Evolutionary conservation across 2,888 invertebrate genomes (phyloP).

Genomic region (Andrena praecox): DNA sequence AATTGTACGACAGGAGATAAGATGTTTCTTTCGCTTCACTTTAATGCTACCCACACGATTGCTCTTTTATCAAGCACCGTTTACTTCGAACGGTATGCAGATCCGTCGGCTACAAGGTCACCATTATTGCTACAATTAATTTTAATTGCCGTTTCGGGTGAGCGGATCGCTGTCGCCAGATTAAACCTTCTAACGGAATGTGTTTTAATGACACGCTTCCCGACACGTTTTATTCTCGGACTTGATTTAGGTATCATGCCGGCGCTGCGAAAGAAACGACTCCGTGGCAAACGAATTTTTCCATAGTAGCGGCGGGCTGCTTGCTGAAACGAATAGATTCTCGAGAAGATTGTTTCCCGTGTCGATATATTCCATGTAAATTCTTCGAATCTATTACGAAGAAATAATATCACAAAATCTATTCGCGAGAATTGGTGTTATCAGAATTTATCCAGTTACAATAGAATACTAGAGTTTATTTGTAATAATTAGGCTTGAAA

Average conservation of each 20-base stretch:
- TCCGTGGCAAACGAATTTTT: background rate
- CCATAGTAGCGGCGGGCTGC: background rate
- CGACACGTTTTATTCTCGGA: background rate
- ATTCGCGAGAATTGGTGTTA: background rate
- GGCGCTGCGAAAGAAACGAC: background rate
- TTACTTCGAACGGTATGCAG: slow-evolving; percentile 44
- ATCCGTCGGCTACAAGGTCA: slow-evolving; percentile 39
- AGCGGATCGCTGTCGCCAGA: slow-evolving; percentile 17
- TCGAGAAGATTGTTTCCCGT: background rate
- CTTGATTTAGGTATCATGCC: slow-evolving; percentile 6
- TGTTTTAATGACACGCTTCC: slow-evolving; percentile 19
- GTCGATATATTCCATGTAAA: background rate
- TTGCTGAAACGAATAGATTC: background rate
- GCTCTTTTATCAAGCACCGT: slow-evolving; percentile 24
- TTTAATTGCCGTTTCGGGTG: slow-evolving; percentile 50
- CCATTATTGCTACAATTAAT: slow-evolving; percentile 49
- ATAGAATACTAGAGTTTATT: background rate
- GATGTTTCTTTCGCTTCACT: background rate
- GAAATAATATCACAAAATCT: background rate
- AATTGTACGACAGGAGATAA: background rate
- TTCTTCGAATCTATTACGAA: background rate
- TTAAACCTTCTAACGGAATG: slow-evolving; percentile 21
- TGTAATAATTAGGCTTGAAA: background rate
- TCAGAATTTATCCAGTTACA: background rate
- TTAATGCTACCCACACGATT: slow-evolving; percentile 15